These are phyloP conservation scores for Cavia porcellus DNA, from an alignment of 2,113 vertebrate species.

Conservation along the genomic window DNA sequence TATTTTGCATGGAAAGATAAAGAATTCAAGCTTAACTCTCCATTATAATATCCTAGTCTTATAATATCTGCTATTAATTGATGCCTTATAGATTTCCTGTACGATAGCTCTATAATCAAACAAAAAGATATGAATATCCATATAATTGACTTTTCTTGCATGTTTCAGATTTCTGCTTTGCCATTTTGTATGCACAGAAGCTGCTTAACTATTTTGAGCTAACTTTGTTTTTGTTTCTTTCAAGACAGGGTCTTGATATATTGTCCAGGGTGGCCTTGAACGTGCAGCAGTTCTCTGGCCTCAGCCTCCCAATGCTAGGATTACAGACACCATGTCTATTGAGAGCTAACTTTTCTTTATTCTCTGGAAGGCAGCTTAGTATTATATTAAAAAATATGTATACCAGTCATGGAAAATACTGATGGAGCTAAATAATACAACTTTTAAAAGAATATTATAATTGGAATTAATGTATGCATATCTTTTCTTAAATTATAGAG, in stretches of 20 bases:
- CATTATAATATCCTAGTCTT: not conserved
- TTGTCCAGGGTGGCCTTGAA: not conserved
- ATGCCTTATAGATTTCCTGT: not conserved
- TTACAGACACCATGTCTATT: not conserved
- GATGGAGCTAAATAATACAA: not conserved
- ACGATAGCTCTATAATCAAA: not conserved
- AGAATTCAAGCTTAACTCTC: not conserved
- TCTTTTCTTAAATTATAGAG: not conserved
- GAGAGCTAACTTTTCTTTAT: not conserved
- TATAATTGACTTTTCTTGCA: not conserved
- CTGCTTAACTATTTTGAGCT: not conserved
- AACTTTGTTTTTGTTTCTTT: not conserved
- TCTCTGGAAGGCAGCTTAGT: not conserved
- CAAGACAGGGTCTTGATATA: not conserved
- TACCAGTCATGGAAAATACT: not conserved
- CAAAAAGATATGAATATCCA: not conserved
- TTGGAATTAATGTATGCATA: not conserved
- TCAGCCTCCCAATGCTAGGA: not conserved
- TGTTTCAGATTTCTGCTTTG: not conserved
- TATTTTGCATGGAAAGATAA: not conserved
- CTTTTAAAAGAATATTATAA: constrained; percentile 25
- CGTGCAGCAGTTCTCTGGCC: not conserved
- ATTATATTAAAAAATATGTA: not conserved
- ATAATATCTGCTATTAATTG: not conserved
- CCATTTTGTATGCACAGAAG: not conserved